Evolutionary conservation across 2,113 vertebrate genomes (phyloP), one percentile per base, ranked within the genome.

Genomic region (Pachyramphus minor): DNA sequence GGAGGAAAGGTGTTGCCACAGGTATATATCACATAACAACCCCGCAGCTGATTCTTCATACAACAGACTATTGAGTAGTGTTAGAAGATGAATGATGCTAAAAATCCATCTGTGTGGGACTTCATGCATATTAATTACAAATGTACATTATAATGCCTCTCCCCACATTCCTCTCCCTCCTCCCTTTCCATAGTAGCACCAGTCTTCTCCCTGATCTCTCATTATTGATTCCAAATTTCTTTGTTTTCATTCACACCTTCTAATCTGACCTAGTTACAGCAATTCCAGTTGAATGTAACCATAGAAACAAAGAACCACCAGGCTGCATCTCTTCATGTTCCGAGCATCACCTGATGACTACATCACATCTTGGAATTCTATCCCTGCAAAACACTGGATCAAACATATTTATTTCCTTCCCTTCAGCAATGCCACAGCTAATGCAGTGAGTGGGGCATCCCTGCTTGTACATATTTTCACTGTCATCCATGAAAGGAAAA

Each of bases 251-350:
- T 91, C 94, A 58, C 84, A 91, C 88, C 95, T 97, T 94, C 88
- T 37, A 17, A 21, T 49, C 71, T 95, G 92, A 95, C 95, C 93
- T 71, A 95, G 52, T 91, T 96, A 78, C 42, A 63, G 87, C 91
- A 55, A 66, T 81, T 75, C 76, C 87, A 22, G 55, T 27, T n/a
- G 77, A 67, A 71, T 4, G 93, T 96, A 93, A 90, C 95, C 95
- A 96, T 97, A 88, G 95, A 93, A 97, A 97, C 94, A 25, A 76
- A 82, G 85, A 82, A 28, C 75, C 94, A 33, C 75, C 88, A 93
- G 88, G 30, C 88, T 19, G 71, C 66, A 84, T 62, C 96, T 83
- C 89, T 53, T 41, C 44, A 3, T 3, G 5, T 39, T 63, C 86
- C 25, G 62, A 92, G 55, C 76, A 69, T 62, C 90, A 90, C 92